phyloP scores from a whole-genome alignment of 2,797 vertebrate genomes.

The Rhyacichthys aspro region DNA sequence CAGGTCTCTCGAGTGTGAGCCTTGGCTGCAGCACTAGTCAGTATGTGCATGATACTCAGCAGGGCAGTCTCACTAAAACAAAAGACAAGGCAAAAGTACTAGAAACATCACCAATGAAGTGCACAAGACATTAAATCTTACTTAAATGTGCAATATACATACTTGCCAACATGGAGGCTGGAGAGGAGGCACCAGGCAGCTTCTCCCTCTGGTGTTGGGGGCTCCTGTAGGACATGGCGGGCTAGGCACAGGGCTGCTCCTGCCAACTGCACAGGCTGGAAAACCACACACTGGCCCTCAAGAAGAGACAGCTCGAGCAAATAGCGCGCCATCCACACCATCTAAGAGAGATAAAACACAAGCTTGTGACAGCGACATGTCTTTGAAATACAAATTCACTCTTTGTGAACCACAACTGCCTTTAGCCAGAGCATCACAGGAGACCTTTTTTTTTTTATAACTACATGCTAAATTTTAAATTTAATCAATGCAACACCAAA shows the following conservation, averaged over 20 bases:
- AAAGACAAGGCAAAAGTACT: background rate
- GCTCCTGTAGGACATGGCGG: constrained; percentile 74
- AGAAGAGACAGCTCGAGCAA: constrained; percentile 87
- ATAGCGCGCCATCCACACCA: constrained; percentile 83
- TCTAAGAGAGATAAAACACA: constrained; percentile 57
- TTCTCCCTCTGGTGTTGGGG: constrained; percentile 65
- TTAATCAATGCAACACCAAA: too few relatives aligned
- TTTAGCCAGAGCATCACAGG: too few relatives aligned
- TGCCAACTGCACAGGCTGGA: constrained; percentile 82
- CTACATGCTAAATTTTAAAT: too few relatives aligned
- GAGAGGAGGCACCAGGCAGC: constrained; percentile 76
- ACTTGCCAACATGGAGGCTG: constrained; percentile 76
- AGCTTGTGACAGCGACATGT: too few relatives aligned
- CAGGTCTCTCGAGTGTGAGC: constrained; percentile 69
- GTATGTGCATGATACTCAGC: constrained; percentile 75
- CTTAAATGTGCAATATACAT: background rate
- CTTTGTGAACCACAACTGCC: too few relatives aligned
- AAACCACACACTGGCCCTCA: constrained; percentile 80
- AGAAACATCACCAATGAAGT: too few relatives aligned
- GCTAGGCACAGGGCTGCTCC: constrained; percentile 84
- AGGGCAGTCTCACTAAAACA: constrained; percentile 77
- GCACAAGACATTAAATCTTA: too few relatives aligned
- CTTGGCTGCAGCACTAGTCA: constrained; percentile 75
- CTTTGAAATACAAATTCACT: too few relatives aligned
- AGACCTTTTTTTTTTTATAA: too few relatives aligned